Conservation (phyloP, 2,888 invertebrate species). For the Lasioglossum lativentre region DNA sequence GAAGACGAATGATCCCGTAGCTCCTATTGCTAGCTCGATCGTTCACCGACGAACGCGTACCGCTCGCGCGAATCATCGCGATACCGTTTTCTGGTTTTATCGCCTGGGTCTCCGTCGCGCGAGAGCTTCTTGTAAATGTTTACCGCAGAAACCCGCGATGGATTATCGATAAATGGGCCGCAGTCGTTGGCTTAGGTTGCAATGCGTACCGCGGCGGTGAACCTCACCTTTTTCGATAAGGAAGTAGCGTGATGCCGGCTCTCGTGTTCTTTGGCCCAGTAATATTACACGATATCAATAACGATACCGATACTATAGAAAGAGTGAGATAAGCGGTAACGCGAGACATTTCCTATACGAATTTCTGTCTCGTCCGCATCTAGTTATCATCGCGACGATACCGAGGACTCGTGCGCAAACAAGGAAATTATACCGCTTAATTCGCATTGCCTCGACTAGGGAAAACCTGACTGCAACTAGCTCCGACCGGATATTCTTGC, state of each 20-base stretch:
- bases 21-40: conserved; percentile 11
- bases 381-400: not conserved
- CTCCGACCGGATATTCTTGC: not conserved
- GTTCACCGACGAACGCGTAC: not conserved
- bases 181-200: conserved; percentile 7
- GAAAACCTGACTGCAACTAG: not conserved
- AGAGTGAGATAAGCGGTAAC: not conserved
- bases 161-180: conserved; percentile 29
- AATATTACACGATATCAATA: conserved; percentile 12
- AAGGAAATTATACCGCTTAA: conserved; percentile 4
- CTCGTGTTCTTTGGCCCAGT: not conserved
- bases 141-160: not conserved
- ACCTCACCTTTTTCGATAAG: conserved; percentile 43
- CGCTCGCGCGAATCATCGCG: not conserved
- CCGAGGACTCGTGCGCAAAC: not conserved
- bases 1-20: not conserved
- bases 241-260: conserved; percentile 19
- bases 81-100: conserved; percentile 26
- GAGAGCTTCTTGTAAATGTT: conserved; percentile 37
- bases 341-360: not conserved
- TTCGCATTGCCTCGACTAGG: not conserved
- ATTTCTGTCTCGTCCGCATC: conserved; percentile 6
- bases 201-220: conserved; percentile 3
- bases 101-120: not conserved
- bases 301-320: not conserved